Evolutionary conservation across 2,888 invertebrate species (phyloP).

Genomic region (Brachypterus glaber): DNA sequence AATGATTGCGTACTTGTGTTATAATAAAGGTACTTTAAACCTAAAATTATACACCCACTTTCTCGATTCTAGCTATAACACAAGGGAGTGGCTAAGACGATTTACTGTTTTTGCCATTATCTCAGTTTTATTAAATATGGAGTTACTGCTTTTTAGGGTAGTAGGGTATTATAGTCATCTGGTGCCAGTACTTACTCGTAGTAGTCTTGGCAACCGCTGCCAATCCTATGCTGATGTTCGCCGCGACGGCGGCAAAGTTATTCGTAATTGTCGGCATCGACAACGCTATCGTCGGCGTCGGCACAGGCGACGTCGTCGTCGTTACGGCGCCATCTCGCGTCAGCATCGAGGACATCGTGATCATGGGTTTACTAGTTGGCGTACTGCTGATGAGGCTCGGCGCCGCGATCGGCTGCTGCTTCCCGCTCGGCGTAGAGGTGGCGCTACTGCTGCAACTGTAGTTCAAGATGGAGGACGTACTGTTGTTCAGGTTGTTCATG

Average conservation of each 20-base stretch:
- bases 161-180: no score
- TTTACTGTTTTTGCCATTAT: no score
- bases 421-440: slow-evolving; percentile 36
- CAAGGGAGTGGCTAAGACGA: no score
- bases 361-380: slow-evolving; percentile 36
- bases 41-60: no score
- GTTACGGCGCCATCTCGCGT: no score
- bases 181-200: no score
- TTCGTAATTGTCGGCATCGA: slow-evolving; percentile 26
- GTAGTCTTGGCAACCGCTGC: background rate
- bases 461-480: slow-evolving; percentile 44
- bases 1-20: no score
- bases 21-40: no score
- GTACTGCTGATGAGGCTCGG: slow-evolving; percentile 36
- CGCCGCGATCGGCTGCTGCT: slow-evolving; percentile 20
- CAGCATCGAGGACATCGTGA: slow-evolving; percentile 41
- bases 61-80: no score
- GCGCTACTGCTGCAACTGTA: slow-evolving; percentile 36
- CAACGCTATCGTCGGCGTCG: background rate
- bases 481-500: slow-evolving; percentile 43
- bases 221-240: slow-evolving; percentile 22
- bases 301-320: background rate
- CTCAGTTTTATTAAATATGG: no score
- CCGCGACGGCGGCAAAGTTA: slow-evolving; percentile 59
- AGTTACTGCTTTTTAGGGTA: no score